Conservation (phyloP, 2,113 vertebrate genomes). For the Bufo bufo region DNA sequence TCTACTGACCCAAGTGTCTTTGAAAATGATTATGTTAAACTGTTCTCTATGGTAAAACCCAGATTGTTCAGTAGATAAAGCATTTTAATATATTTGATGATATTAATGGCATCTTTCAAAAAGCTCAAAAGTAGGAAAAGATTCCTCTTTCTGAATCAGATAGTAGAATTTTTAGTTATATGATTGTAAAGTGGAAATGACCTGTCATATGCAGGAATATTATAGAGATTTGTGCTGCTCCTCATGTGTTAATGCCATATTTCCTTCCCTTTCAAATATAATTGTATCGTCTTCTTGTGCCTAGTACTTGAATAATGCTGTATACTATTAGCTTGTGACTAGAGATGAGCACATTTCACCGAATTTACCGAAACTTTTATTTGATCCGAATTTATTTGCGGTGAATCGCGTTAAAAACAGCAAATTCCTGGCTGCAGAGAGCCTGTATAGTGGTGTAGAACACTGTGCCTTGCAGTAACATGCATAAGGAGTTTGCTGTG, state of each 20-base stretch:
- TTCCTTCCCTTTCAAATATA: background rate
- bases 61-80: background rate
- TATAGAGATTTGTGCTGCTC: background rate
- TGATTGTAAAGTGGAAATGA: background rate
- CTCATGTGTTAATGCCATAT: background rate
- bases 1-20: slow-evolving; percentile 19
- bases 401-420: too few relatives aligned
- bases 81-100: slow-evolving; percentile 16
- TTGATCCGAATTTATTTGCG: too few relatives aligned
- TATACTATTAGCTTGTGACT: background rate
- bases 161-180: background rate
- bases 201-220: background rate
- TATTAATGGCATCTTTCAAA: slow-evolving; percentile 18
- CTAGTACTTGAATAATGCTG: background rate
- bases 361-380: too few relatives aligned
- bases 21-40: slow-evolving; percentile 34
- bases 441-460: too few relatives aligned
- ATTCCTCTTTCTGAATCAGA: slow-evolving; percentile 5
- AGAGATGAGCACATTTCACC: too few relatives aligned
- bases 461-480: too few relatives aligned
- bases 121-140: background rate
- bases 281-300: background rate
- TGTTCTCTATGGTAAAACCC: background rate
- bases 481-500: too few relatives aligned
- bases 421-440: too few relatives aligned